Evolutionary conservation across 2,113 vertebrate species (phyloP).

Genomic region (Notarius lentiginosus): DNA sequence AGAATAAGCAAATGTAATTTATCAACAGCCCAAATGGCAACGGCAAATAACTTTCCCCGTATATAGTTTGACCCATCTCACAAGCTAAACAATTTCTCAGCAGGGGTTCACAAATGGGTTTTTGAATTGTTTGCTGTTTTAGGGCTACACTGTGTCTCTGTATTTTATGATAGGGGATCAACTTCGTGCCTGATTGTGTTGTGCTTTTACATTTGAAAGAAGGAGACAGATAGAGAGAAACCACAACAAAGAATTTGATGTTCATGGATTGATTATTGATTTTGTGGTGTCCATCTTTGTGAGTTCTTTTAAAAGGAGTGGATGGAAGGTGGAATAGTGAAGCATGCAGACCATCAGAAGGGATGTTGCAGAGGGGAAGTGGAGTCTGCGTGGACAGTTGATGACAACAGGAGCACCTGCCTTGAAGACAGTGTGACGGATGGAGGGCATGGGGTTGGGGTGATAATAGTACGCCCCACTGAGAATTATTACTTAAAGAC

Average conservation of each 20-base stretch:
- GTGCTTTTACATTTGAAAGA: constrained; percentile 43
- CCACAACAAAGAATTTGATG: constrained; percentile 56
- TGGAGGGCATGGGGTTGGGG: constrained; percentile 42
- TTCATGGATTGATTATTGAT: constrained; percentile 58
- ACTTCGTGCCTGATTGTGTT: constrained; percentile 50
- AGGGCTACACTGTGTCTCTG: constrained; percentile 46
- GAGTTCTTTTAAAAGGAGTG: constrained; percentile 30
- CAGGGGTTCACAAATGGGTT: constrained; percentile 48
- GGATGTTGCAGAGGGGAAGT: constrained; percentile 13
- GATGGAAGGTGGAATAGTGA: constrained; percentile 9
- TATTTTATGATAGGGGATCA: constrained; percentile 45
- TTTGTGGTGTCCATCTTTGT: constrained; percentile 51
- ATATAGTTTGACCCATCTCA: constrained; percentile 49
- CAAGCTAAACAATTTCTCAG: constrained; percentile 44
- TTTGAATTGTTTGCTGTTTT: constrained; percentile 50
- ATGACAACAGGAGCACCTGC: constrained; percentile 53
- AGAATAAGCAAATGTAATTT: constrained; percentile 14
- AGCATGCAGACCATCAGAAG: not conserved
- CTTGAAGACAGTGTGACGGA: constrained; percentile 25
- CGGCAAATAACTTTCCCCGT: constrained; percentile 45
- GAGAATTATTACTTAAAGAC: constrained; percentile 62
- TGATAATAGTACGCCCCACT: constrained; percentile 54
- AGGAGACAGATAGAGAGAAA: constrained; percentile 37
- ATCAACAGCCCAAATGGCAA: constrained; percentile 40
- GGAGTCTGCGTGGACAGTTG: constrained; percentile 45